Evolutionary conservation across 2,888 invertebrate species (phyloP).

Genomic region (Harmothoe impar): DNA sequence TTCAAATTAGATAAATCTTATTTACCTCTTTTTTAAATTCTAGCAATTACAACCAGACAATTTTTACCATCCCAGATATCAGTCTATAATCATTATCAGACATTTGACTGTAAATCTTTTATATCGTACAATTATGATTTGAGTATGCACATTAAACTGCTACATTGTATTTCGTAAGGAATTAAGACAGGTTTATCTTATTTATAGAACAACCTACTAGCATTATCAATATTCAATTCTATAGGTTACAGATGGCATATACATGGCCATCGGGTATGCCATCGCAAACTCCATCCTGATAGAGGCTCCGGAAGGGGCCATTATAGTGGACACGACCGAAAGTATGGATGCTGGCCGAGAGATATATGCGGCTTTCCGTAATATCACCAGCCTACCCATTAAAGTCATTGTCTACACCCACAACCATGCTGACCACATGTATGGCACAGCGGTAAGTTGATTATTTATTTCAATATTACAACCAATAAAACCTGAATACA

Average conservation of each 20-base stretch:
- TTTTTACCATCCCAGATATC: too few relatives aligned
- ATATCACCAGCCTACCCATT: conserved; percentile 75
- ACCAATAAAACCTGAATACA: neutral
- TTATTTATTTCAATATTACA: neutral
- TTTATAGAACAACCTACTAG: too few relatives aligned
- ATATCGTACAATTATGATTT: too few relatives aligned
- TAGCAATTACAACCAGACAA: too few relatives aligned
- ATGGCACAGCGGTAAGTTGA: conserved; percentile 74
- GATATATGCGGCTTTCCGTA: conserved; percentile 74
- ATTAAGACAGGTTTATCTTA: too few relatives aligned
- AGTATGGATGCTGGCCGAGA: conserved; percentile 73
- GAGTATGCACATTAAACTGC: too few relatives aligned
- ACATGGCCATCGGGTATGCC: conserved; percentile 73
- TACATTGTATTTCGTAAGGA: too few relatives aligned
- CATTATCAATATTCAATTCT: too few relatives aligned
- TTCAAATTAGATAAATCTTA: too few relatives aligned
- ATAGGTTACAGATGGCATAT: conserved; percentile 49
- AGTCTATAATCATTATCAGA: too few relatives aligned
- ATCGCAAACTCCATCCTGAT: conserved; percentile 78
- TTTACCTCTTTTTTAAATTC: too few relatives aligned
- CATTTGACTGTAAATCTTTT: too few relatives aligned
- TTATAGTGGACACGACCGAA: conserved; percentile 80
- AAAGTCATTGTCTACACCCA: conserved; percentile 79
- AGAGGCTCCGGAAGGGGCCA: conserved; percentile 75
- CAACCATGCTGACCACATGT: conserved; percentile 78